Base-by-base conservation (phyloP, 2,797 vertebrate species). In the Lacerta agilis region DNA sequence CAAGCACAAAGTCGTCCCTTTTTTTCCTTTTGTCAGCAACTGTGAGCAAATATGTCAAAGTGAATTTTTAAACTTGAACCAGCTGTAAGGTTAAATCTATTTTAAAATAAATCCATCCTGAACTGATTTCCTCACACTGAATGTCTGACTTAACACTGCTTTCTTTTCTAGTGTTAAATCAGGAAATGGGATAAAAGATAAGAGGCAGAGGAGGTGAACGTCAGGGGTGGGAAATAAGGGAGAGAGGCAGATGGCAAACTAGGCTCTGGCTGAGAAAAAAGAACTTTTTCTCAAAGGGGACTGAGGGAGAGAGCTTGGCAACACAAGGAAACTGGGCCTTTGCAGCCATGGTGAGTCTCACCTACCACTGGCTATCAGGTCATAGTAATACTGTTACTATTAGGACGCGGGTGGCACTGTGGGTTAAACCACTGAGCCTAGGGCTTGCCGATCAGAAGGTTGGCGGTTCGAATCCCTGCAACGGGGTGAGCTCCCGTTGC, bases 51-150 rank as follows among this genome's bases (percentile, higher is more conserved):
- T 79, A 71, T 38, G n/a, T 25, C 85, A 73, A 86, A 71, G 43
- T 8, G 33, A 79, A 49, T 79, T 79, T 55, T 79, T 79, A 79
- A 86, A 33, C 29, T 33, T 78, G 61, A 78, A 49, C 29, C n/a
- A 79, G 6, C 84, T 79, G 43, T 33, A 69, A 67, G 76, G 61
- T 29, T 69, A 78, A 86, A 79, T 79, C 83, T 49, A 88, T 89
- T 77, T 5, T 25, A 89, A 89, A 61, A 78, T 27, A 91, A 84
- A 36, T 4, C 1, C 79, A 72, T 11, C 23, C 84, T 73, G 17
- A 72, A 82, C 0, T 77, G 81, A 11, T 67, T 77, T 93, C 88
- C 4, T 61, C 33, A 2, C 36, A 84, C 61, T 49, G 8, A 77
- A 69, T 10, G 79, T 83, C 80, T 1, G 0, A 82, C 89, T 90